phyloP scores from a whole-genome alignment of 2,888 invertebrate genomes.

The Orthosia gothica region DNA sequence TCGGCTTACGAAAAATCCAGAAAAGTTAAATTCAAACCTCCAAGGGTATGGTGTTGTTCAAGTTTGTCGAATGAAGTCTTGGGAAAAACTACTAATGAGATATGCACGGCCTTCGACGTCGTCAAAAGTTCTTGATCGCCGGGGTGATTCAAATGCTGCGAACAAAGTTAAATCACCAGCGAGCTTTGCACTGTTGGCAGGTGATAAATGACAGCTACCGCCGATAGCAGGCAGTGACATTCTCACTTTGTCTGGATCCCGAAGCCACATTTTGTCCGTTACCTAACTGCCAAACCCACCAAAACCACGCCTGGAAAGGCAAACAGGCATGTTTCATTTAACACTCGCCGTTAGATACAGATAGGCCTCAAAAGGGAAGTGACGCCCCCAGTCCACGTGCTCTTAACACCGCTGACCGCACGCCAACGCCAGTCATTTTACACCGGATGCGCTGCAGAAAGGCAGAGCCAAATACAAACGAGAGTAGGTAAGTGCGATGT shows the following conservation, averaged over 20 bases:
- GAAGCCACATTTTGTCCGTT: background rate
- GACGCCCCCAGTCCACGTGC: background rate
- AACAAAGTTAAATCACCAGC: no score
- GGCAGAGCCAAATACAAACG: slow-evolving; percentile 10
- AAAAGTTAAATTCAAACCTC: no score
- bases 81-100: background rate
- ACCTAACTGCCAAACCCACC: background rate
- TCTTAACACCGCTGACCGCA: slow-evolving; percentile 18
- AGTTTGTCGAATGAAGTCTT: background rate
- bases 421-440: slow-evolving; percentile 21
- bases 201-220: no score
- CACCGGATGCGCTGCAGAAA: slow-evolving; percentile 29
- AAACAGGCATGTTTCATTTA: slow-evolving; percentile 10
- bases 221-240: no score
- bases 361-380: slow-evolving; percentile 18
- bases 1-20: no score
- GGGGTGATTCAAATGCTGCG: background rate
- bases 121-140: background rate
- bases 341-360: background rate
- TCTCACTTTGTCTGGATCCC: no score
- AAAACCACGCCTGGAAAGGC: background rate
- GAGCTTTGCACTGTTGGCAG: no score
- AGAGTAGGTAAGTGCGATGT: background rate
- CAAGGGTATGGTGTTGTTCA: background rate
- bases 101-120: background rate